Evolutionary conservation across 53 echinoderm and acorn worm genomes (phyloP), one percentile per base, ranked within the genome.

Genomic region (Antedon mediterranea): DNA sequence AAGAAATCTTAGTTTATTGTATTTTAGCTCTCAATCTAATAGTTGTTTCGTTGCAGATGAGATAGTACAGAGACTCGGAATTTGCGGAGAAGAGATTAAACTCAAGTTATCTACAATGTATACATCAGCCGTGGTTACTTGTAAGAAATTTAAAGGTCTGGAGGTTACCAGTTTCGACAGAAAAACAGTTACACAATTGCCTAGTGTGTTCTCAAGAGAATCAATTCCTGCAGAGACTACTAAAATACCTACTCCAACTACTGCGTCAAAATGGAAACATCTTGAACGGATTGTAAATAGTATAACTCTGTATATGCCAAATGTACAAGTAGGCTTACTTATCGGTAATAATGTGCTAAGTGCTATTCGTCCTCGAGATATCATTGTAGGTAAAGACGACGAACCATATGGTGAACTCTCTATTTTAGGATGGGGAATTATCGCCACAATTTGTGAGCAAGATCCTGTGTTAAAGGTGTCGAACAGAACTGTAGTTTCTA

Each of bases 81-180:
- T 84, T 20, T 75, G 71, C 26, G 84, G 84, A 0, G 71, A 74
- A 30, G 71, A 79, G 29, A 84, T 79, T 0, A 6, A 75, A 29
- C 70, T 84, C 0, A 71, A 79, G 31, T 71, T 79, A 32, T 78
- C 81, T 9, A 86, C 86, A 2, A 73, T 86, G 81, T 84, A 87
- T 34, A 13, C 9, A 2, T 18, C 9, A 23, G 9, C 57, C 9
- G 9, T 18, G 9, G 23, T 57, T 3, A 23, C 7, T 9, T 57
- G 57, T 57, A 57, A 57, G 20, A 57, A 8, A 57, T 57, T 57
- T 3, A 6, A 18, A 26, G 15, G 23, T 1, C 23, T 57, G 57
- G 57, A 57, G 23, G 57, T 57, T 23, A 26, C 23, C 2, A 57
- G 57, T 57, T 18, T 57, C 20, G 57, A 57, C 57, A 13, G 57